These are phyloP conservation scores for Hoplostethus mediterraneus DNA, from an alignment of 2,797 vertebrate genomes.

Conservation along the genomic window DNA sequence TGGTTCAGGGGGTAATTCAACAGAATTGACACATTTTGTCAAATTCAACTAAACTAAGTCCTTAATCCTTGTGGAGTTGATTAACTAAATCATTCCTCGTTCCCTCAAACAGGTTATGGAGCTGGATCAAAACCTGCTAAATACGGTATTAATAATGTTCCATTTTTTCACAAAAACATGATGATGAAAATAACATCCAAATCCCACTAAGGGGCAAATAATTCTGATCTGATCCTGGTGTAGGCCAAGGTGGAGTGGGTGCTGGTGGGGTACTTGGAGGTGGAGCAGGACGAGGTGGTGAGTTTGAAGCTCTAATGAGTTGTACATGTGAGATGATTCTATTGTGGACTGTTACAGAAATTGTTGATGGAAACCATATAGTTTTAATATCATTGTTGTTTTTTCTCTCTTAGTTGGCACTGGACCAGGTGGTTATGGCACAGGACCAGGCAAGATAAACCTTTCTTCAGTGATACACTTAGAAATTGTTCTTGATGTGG, in stretches of 20 bases:
- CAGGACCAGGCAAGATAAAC: neutral
- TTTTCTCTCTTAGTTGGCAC: neutral
- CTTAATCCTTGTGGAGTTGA: neutral
- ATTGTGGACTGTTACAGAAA: neutral
- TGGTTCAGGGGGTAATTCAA: conserved; percentile 50
- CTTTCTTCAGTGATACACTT: neutral
- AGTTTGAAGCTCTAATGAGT: conserved; percentile 11
- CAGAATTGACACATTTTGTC: neutral
- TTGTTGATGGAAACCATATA: too few species aligned
- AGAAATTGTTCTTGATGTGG: neutral
- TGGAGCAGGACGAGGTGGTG: conserved; percentile 57
- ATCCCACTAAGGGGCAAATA: neutral
- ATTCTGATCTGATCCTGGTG: conserved; percentile 25
- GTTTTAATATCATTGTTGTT: neutral
- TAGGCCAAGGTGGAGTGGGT: conserved; percentile 57
- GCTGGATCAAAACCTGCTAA: conserved; percentile 78
- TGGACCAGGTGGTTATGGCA: conserved; percentile 11
- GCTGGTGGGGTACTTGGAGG: conserved; percentile 60
- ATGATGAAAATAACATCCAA: neutral
- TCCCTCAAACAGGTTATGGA: conserved; percentile 72
- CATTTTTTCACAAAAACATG: neutral
- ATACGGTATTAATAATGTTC: conserved; percentile 71
- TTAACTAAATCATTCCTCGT: conserved; percentile 13
- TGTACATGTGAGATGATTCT: neutral
- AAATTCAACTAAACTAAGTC: neutral